Evolutionary conservation across 2,113 vertebrate species (phyloP), one percentile per base, ranked within the genome.

Genomic region (Orientallactaga bullata): DNA sequence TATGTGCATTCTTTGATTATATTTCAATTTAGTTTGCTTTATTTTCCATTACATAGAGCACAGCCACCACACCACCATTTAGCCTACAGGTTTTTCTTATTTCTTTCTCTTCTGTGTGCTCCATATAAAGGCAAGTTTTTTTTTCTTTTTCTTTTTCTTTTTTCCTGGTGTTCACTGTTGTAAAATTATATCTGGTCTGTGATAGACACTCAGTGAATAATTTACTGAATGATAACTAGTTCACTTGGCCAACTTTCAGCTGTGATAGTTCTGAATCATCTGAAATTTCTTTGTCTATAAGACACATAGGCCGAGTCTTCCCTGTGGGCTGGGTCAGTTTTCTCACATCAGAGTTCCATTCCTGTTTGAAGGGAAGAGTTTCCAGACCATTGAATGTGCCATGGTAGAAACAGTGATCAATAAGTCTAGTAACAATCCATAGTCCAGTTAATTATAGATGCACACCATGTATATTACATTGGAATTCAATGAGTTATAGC

Each of bases 201-300:
- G 66, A 58, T 47, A 84, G n/a, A 55, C 32, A 68, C 37, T 86
- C 69, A 47, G 1, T 93, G 81, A 68, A 47, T 81, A 73, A 73
- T 42, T 74, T 93, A 18, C 47, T 86, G 42, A 85, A 80, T 87
- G 89, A 72, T 79, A 87, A 72, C 39, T 88, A 77, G 88, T 83
- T 88, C 17, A 73, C 71, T 81, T 84, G 81, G 42, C 85, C 26
- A 28, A 23, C 35, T 79, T 81, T 39, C 20, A 66, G 81, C 78
- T 91, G 30, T 61, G 37, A 88, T 71, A 42, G 72, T 21, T 55
- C n/a, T 88, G 51, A 81, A 12, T 92, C 72, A 37, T 95, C 84
- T 88, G 24, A 95, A 91, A 89, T 65, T 37, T 77, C 37, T 61
- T 1, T 85, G 89, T 92, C 63, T 82, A 1, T 89, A 93, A 93